These are phyloP conservation scores for Scylla paramamosain DNA, from an alignment of 1,140 invertebrate species.

Conservation along the genomic window DNA sequence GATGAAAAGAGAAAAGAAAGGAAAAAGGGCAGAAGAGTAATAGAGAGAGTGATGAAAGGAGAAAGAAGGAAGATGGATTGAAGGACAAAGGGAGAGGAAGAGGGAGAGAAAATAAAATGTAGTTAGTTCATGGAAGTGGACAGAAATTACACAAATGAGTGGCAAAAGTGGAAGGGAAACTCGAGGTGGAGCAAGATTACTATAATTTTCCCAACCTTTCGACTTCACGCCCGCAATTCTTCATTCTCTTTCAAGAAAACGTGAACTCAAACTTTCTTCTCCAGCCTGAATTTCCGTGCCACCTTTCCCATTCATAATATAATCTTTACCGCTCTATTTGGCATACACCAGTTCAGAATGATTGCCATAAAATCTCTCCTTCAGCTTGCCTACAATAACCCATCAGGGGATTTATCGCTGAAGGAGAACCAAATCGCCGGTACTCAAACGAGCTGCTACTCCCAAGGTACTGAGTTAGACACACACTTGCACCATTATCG, in stretches of 20 bases:
- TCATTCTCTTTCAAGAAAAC: too few relatives aligned
- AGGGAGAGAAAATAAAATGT: slow-evolving; percentile 61
- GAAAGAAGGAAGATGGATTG: slow-evolving; percentile 6
- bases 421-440: neutral
- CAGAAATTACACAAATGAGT: neutral
- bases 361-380: neutral
- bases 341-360: neutral
- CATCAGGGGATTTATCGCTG: neutral
- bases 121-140: neutral
- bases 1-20: too few relatives aligned
- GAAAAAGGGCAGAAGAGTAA: neutral
- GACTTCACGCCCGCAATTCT: too few relatives aligned
- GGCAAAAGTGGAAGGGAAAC: neutral
- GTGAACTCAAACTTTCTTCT: too few relatives aligned
- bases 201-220: too few relatives aligned
- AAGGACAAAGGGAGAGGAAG: slow-evolving; percentile 27
- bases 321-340: too few relatives aligned
- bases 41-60: too few relatives aligned
- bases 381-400: neutral
- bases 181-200: too few relatives aligned
- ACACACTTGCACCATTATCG: neutral
- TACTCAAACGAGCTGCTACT: neutral
- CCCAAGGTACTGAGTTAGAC: neutral
- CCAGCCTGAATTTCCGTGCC: too few relatives aligned
- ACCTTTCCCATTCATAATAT: neutral